Base-by-base conservation (phyloP, 1,140 invertebrate genomes). In the Sycophaga agraensis region DNA sequence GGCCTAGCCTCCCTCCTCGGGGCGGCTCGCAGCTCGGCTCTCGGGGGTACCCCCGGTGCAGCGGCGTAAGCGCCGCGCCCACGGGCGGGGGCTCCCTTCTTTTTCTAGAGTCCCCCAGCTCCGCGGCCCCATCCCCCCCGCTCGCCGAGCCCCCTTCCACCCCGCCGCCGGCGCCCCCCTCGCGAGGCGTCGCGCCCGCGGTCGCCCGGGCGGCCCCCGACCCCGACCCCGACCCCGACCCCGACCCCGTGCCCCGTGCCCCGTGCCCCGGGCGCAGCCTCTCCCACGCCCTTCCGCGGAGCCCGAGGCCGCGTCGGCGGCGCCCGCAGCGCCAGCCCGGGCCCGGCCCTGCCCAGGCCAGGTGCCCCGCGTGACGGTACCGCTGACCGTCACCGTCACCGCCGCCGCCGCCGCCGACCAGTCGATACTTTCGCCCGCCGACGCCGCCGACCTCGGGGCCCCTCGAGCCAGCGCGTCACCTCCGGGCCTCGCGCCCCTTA, bases 41-140 rank as follows among this genome's bases (percentile, higher is more conserved):
- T 55, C 55, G 60, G 51, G 63, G 63, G 66, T 59, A 59, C 59
- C 49, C 34, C 31, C 60, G 51, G 39, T 60, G 65, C 60, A 66
- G 24, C 24, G 59, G 46, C 34, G 26, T 34, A 28, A 19, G n/a
- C 21, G 50, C 5, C 1, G 48, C 28, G 49, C 28, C 19, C 49
- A 46, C 55, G 64, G 59, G 63, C 64, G 66, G 64, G 66, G 67
- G 66, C 70, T 77, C 75, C 75, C 75, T 77, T 77, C 74, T 77
- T 77, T 77, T 76, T 75, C 73, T 76, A 74, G 64, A 70, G 49
- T 66, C 69, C 61, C 70, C 73, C 68, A 40, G 37, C 46, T 42
- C 50, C 58, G 53, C 53, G 56, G 53, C 51, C 46, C 40, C 22
- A 19, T 48, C 57, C 49, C 45, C 53, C 19, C 49, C 55, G 62